Conservation (phyloP, 2,888 invertebrate species). For the Patella pellucida region DNA sequence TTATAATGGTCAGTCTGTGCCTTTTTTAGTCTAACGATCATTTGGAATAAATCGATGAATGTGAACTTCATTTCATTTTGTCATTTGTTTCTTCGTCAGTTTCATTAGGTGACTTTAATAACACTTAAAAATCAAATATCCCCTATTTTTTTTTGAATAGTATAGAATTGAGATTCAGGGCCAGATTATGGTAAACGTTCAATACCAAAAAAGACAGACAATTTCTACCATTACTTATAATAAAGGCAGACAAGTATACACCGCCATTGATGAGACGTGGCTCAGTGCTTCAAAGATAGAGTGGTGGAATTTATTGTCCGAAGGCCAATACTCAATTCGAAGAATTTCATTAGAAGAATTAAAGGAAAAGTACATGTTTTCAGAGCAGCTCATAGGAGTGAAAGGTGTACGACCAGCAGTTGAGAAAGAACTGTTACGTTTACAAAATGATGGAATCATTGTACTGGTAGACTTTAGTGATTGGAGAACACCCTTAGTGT, state of each 20-base stretch:
- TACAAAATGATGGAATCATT: constrained; percentile 24
- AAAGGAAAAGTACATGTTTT: not conserved
- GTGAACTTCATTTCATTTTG: no score
- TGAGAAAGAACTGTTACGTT: constrained; percentile 12
- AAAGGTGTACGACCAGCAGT: not conserved
- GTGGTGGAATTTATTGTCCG: not conserved
- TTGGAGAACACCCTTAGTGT: constrained; percentile 37
- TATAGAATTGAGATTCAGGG: not conserved
- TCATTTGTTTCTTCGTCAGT: no score
- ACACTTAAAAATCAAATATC: no score
- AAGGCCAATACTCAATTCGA: not conserved
- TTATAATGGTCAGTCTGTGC: no score
- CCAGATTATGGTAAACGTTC: not conserved
- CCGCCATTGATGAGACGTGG: not conserved
- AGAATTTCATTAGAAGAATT: not conserved
- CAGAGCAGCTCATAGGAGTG: not conserved
- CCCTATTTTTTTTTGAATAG: no score
- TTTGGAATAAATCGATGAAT: no score
- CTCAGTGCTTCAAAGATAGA: not conserved
- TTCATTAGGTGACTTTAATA: no score
- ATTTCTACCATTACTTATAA: no score
- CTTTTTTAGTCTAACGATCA: no score
- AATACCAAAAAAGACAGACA: not conserved
- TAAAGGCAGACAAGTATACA: not conserved
- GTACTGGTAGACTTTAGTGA: constrained; percentile 26